These are phyloP conservation scores for Oxystoma pomonae DNA, from an alignment of 2,888 invertebrate genomes.

Conservation along the genomic window DNA sequence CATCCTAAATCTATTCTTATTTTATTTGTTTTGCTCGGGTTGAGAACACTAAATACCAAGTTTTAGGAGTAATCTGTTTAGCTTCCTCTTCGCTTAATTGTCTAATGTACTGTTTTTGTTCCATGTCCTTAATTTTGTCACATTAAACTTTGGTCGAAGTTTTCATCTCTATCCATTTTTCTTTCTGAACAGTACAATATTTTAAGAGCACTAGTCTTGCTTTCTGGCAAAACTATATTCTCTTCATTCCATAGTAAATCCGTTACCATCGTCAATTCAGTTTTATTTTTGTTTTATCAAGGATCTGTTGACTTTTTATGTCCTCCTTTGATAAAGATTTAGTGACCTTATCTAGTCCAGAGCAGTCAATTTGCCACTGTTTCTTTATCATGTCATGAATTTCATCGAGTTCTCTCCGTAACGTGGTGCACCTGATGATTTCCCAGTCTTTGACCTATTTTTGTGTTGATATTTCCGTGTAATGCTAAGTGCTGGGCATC, in stretches of 20 bases:
- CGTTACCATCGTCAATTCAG: constrained; percentile 1
- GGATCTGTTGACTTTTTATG: constrained; percentile 9
- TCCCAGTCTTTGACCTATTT: constrained; percentile 1
- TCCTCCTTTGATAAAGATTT: constrained; percentile 6
- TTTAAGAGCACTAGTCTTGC: constrained; percentile 5
- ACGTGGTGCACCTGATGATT: constrained; percentile 6
- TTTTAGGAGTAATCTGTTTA: neutral
- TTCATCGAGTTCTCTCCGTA: constrained; percentile 5
- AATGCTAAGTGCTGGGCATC: constrained; percentile 10
- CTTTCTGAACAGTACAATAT: constrained; percentile 6
- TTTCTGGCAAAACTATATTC: constrained; percentile 8
- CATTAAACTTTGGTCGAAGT: neutral
- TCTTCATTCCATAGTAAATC: constrained; percentile 6
- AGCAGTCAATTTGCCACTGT: constrained; percentile 12
- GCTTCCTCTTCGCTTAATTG: neutral
- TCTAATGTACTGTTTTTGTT: neutral
- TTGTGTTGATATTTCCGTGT: constrained; percentile 6
- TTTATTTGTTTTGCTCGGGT: constrained; percentile 1
- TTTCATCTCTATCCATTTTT: constrained; percentile 8
- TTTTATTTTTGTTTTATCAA: constrained; percentile 6
- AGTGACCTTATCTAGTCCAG: constrained; percentile 2
- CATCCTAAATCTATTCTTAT: constrained; percentile 1
- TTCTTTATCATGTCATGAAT: constrained; percentile 12
- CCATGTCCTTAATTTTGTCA: neutral
- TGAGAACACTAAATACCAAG: constrained; percentile 1